Conservation (phyloP, 2,888 invertebrate genomes). For the Aporophyla nigra region DNA sequence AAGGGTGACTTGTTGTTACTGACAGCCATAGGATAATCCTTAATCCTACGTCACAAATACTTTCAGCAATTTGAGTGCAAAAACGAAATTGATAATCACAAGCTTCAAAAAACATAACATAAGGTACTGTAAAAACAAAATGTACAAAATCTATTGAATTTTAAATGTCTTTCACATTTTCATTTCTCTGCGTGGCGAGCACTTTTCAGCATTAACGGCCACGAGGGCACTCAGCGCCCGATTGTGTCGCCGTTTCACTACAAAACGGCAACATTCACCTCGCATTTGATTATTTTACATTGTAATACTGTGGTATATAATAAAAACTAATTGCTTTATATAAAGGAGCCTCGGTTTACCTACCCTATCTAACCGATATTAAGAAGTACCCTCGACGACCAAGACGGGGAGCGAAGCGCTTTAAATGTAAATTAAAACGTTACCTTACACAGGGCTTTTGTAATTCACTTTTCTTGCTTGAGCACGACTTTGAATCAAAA, state of each 20-base stretch:
- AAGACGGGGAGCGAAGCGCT: constrained; percentile 42
- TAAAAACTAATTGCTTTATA: constrained; percentile 51
- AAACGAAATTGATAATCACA: background rate
- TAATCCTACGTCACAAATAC: constrained; percentile 2
- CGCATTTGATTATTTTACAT: constrained; percentile 30
- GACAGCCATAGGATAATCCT: constrained; percentile 5
- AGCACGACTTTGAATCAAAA: constrained; percentile 24
- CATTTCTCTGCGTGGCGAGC: constrained; percentile 22
- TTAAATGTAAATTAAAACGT: constrained; percentile 64
- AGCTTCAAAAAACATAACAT: background rate
- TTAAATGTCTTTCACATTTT: constrained; percentile 35
- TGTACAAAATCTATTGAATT: constrained; percentile 1
- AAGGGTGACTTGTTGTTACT: background rate
- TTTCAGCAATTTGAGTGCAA: background rate
- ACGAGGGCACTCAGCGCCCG: constrained; percentile 26
- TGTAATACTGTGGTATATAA: constrained; percentile 5
- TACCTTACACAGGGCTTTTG: constrained; percentile 51
- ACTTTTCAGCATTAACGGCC: constrained; percentile 20
- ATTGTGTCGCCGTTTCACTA: constrained; percentile 13
- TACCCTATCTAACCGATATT: constrained; percentile 44
- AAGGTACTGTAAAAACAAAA: background rate
- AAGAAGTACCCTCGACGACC: constrained; percentile 42
- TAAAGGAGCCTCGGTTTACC: constrained; percentile 28
- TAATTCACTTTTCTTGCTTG: constrained; percentile 57
- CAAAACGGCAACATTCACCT: constrained; percentile 7